These are phyloP conservation scores for Tribolium castaneum DNA, from an alignment of 1,140 invertebrate genomes.

Conservation along the genomic window DNA sequence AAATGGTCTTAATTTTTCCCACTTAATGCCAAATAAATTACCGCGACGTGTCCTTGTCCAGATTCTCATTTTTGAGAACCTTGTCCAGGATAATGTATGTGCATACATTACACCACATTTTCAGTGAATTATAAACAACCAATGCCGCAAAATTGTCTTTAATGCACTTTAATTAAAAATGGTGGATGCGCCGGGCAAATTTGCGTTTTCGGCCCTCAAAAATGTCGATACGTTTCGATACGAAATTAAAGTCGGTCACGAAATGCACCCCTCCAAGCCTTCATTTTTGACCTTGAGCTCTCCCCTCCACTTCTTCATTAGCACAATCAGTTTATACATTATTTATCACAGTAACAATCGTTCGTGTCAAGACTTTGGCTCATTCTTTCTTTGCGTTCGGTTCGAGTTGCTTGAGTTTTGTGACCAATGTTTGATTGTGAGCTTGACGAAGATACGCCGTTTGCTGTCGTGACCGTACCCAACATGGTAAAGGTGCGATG, in stretches of 20 bases:
- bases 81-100: conserved; percentile 38
- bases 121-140: conserved; percentile 19
- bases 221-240: conserved; percentile 40
- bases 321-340: conserved; percentile 51
- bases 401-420: conserved; percentile 27
- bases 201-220: conserved; percentile 17
- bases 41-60: conserved; percentile 42
- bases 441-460: conserved; percentile 59
- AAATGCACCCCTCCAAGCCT: conserved; percentile 44
- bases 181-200: conserved; percentile 24
- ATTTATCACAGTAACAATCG: conserved; percentile 47
- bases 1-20: background rate
- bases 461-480: conserved; percentile 59
- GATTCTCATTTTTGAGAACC: conserved; percentile 32
- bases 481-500: conserved; percentile 53
- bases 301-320: conserved; percentile 50
- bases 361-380: conserved; percentile 41
- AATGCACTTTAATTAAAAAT: conserved; percentile 10
- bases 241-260: conserved; percentile 46
- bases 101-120: conserved; percentile 16
- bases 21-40: conserved; percentile 30
- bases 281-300: conserved; percentile 54
- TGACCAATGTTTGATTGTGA: conserved; percentile 57
- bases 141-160: conserved; percentile 7
- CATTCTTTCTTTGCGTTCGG: conserved; percentile 43